Base-by-base conservation (phyloP, 1,140 invertebrate genomes). In the Drosophila nasuta region DNA sequence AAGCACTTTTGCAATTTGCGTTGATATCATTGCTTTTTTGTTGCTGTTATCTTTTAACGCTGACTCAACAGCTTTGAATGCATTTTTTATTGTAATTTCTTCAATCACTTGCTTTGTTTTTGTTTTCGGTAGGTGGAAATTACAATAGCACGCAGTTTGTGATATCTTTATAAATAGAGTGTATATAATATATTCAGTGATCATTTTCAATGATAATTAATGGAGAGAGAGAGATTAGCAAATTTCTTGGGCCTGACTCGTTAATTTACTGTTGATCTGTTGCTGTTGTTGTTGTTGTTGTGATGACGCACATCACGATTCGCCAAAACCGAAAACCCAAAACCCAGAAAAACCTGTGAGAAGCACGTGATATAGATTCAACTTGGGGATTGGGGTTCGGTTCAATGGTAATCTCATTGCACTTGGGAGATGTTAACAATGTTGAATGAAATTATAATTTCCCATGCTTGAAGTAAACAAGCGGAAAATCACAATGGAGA, bases 401-500 rank as follows among this genome's bases (percentile, higher is more conserved):
- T 15, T 35, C 54, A 41, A 56, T 65, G 28, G 13, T 48, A 25
- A 59, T 48, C 15, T 13, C 41, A 3, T 2, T 48, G 43, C 13
- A 60, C 58, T 60, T 46, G n/a, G 41, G 25, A 28, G 38, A 3
- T 43, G 5, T 3, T n/a, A 58, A 43, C 38, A 52, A 62, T 46
- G 52, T 51, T 60, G 64, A 73, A 68, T 62, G 49, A 62, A 62
- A 49, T 56, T 10, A 8, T 38, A 8, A 60, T 65, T 73, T 74
- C 71, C 33, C 71, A 74, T 30, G 63, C 57, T 45, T 52, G 30
- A 17, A 28, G n/a, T 33, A 48, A 57, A 28, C n/a, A 38, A 59
- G 63, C 70, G 63, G 65, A 62, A 74, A 68, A 69, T 56, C 49
- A 69, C 71, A 74, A 73, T 67, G 64, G 33, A 51, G 51, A 57